These are phyloP conservation scores for Steinernema carpocapsae DNA, from an alignment of 2,888 invertebrate genomes.

Conservation along the genomic window DNA sequence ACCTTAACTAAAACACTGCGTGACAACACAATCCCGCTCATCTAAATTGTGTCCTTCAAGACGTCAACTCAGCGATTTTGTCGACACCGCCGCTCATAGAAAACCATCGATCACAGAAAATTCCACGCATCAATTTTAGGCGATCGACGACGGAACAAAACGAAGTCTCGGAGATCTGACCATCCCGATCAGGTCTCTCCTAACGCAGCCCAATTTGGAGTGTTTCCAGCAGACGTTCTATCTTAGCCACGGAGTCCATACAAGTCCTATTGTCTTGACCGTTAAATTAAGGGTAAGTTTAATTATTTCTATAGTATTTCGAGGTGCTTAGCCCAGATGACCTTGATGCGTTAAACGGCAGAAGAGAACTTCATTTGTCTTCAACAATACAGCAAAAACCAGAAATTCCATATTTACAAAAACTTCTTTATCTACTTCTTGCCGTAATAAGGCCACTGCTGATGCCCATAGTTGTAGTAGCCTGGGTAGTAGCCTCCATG, in stretches of 20 bases:
- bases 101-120: no score
- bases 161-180: slow-evolving; percentile 57
- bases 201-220: slow-evolving; percentile 66
- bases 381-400: no score
- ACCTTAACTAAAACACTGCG: no score
- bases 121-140: slow-evolving; percentile 61
- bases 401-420: background rate
- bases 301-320: no score
- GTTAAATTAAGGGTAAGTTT: slow-evolving; percentile 58
- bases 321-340: background rate
- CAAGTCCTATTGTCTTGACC: slow-evolving; percentile 65
- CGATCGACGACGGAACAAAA: slow-evolving; percentile 64
- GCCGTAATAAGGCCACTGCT: slow-evolving; percentile 3
- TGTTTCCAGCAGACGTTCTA: slow-evolving; percentile 63
- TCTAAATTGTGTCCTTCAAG: no score
- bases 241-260: slow-evolving; percentile 65
- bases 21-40: no score
- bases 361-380: slow-evolving; percentile 19
- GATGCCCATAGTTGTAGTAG: slow-evolving; percentile 1
- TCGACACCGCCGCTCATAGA: no score
- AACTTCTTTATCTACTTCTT: background rate
- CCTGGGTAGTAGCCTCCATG: slow-evolving; percentile 2
- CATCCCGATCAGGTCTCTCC: slow-evolving; percentile 56
- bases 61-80: no score
- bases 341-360: background rate